These are phyloP conservation scores for Drosophila truncata DNA, from an alignment of 1,140 invertebrate genomes.

Conservation along the genomic window DNA sequence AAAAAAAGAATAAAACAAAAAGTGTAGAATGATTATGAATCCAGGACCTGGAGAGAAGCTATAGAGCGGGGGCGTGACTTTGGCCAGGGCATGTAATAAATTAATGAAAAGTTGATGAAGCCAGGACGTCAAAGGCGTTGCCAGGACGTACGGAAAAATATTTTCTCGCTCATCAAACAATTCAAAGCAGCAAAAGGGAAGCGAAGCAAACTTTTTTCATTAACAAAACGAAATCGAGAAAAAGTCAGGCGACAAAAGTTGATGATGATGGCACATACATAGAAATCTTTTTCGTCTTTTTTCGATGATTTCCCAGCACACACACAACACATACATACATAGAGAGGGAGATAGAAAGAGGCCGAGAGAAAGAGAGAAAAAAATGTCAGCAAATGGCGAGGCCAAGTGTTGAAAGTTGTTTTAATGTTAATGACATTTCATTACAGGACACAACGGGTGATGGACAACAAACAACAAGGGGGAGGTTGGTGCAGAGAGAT, in stretches of 20 bases:
- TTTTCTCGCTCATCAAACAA: slow-evolving; percentile 53
- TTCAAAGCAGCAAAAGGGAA: slow-evolving; percentile 33
- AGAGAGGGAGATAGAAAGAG: background rate
- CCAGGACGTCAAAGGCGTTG: slow-evolving; percentile 60
- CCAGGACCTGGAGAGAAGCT: slow-evolving; percentile 2
- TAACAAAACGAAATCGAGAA: slow-evolving; percentile 65
- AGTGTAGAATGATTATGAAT: slow-evolving; percentile 64
- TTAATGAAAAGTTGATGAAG: slow-evolving; percentile 77
- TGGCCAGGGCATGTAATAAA: slow-evolving; percentile 64
- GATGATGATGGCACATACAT: slow-evolving; percentile 52
- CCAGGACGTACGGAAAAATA: slow-evolving; percentile 33
- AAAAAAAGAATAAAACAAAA: slow-evolving; percentile 27
- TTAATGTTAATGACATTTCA: slow-evolving; percentile 79
- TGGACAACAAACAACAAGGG: slow-evolving; percentile 9
- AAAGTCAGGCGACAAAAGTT: slow-evolving; percentile 55
- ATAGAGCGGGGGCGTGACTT: slow-evolving; percentile 15
- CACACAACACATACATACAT: slow-evolving; percentile 22
- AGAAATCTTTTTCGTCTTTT: slow-evolving; percentile 31
- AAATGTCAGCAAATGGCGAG: slow-evolving; percentile 40
- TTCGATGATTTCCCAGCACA: slow-evolving; percentile 35
- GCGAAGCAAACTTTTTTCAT: slow-evolving; percentile 69
- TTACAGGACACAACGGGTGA: slow-evolving; percentile 46
- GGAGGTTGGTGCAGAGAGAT: slow-evolving; percentile 18
- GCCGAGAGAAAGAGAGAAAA: background rate
- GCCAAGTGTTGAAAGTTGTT: slow-evolving; percentile 73